Conservation (phyloP, 2,797 vertebrate species). For the Thunnus albacares region DNA sequence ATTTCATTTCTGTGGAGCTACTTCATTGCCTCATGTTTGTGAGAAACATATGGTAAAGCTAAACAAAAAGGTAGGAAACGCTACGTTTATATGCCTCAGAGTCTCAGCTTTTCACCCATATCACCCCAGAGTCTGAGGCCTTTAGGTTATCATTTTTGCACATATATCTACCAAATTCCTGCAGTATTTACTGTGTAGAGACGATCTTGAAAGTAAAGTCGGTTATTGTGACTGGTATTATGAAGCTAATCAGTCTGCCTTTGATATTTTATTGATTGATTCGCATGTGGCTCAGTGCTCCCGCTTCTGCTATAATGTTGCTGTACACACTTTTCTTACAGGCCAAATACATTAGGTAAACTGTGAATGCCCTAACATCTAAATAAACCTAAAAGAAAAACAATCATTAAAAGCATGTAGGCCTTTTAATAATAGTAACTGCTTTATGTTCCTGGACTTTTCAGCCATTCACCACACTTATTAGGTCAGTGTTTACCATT, state of each 20-base stretch:
- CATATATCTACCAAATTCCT: not conserved
- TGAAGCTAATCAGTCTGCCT: not conserved
- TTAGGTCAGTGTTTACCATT: not conserved
- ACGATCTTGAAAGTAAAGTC: not conserved
- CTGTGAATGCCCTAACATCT: not conserved
- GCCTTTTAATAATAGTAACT: not conserved
- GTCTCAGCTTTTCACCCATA: not conserved
- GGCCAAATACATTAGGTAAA: not conserved
- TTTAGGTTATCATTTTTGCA: not conserved
- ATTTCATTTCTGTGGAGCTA: not conserved
- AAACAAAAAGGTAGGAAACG: not conserved
- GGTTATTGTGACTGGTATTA: conserved; percentile 1
- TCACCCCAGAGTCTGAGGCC: not conserved
- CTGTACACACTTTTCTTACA: too few relatives aligned
- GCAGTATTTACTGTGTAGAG: not conserved
- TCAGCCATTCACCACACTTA: not conserved
- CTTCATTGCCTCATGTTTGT: not conserved
- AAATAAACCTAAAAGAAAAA: not conserved
- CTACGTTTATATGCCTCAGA: not conserved
- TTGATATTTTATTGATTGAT: conserved; percentile 30
- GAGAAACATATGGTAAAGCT: not conserved
- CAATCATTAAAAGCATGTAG: not conserved
- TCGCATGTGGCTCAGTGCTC: not conserved
- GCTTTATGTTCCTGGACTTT: not conserved
- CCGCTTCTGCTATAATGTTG: not conserved